phyloP scores from a whole-genome alignment of 2,113 vertebrate genomes.

The Cavia porcellus region DNA sequence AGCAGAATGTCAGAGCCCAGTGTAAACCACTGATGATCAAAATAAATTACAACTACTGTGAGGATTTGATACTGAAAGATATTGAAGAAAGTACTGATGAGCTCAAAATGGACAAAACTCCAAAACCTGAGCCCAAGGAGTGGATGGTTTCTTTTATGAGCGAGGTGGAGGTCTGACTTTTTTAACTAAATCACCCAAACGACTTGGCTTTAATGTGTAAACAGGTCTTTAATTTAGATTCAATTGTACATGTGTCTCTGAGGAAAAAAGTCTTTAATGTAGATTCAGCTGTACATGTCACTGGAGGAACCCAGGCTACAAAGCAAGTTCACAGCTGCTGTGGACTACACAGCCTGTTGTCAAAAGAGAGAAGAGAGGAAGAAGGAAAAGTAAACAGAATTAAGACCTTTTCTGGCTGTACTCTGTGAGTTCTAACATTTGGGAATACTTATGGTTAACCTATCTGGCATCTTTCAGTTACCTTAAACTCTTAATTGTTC shows the following conservation, averaged over 20 bases:
- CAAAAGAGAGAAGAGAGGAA: not conserved
- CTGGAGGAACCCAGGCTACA: not conserved
- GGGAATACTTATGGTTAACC: constrained; percentile 16
- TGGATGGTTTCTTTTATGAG: not conserved
- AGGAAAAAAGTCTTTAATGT: not conserved
- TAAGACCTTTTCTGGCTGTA: not conserved
- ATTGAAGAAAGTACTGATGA: not conserved
- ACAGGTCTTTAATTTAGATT: not conserved
- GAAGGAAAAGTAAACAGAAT: not conserved
- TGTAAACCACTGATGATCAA: not conserved
- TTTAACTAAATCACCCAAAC: not conserved
- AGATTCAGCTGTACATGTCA: not conserved
- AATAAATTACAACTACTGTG: not conserved
- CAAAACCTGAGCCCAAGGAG: not conserved
- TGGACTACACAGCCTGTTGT: not conserved
- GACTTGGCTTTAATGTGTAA: not conserved
- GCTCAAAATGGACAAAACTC: not conserved
- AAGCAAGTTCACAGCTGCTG: not conserved
- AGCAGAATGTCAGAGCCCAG: not conserved
- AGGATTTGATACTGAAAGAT: not conserved
- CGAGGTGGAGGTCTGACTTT: not conserved
- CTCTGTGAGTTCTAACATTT: constrained; percentile 16
- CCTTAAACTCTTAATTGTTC: not conserved
- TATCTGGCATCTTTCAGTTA: constrained; percentile 38
- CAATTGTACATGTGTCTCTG: not conserved